Base-by-base conservation (phyloP, 2,888 invertebrate species). In the Sarcophaga caerulescens region DNA sequence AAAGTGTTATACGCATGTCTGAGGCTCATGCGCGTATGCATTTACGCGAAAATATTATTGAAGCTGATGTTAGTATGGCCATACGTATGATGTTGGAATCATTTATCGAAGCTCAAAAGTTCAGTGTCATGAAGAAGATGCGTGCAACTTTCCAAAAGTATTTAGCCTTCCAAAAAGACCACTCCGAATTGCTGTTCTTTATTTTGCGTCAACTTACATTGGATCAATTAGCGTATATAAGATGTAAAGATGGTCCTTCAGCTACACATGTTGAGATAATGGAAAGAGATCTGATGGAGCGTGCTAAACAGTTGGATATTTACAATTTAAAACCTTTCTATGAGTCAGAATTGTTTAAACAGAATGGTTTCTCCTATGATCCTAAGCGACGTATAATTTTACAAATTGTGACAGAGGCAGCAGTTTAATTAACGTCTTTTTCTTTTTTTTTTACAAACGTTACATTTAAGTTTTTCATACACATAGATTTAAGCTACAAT, bases 81-180 rank as follows among this genome's bases (percentile, higher is more conserved):
- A 98, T 99, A 87, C 94, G 98, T 80, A 98, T 99, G 94, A 97
- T 98, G 96, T 94, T 99, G 79, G 99, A 99, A 93, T 98, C 98
- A 92, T 99, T 99, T 94, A 98, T 99, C 78, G 97, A 98, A 89
- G 99, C 99, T 0, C 99, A 99, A 94, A 99, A 99, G 93, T 99
- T 98, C 94, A 98, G 98, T 90, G 97, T 99, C 45, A 99, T 98
- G 98, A 96, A 98, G 89, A 95, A 96, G 70, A 99, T 99, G 98
- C 95, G 96, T 94, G 96, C 88, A 78, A 97, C 97, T 89, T 99
- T 99, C 95, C 96, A 97, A 90, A 96, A 97, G 89, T 99, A 98
- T 94, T 94, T 99, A 69, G 94, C 97, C 0, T 99, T 96, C 95
- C 98, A 98, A 92, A 97, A 98, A 90, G 99, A 99, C 93, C 98